Evolutionary conservation across 2,797 vertebrate genomes (phyloP).

Genomic region (Enteromius radiatus): DNA sequence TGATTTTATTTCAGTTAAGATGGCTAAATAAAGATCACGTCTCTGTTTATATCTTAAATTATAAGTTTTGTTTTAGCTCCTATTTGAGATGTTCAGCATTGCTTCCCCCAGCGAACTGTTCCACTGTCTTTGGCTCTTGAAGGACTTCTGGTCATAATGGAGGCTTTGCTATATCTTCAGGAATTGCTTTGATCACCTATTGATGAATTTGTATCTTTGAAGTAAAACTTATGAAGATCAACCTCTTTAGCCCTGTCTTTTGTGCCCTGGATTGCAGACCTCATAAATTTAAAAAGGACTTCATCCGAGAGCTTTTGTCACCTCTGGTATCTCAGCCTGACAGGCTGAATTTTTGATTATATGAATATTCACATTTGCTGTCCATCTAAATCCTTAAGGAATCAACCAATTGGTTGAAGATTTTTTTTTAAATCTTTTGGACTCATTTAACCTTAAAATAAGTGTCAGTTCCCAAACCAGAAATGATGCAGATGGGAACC

Average conservation of each 20-base stretch:
- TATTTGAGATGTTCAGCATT: background rate
- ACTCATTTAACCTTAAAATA: background rate
- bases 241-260: conserved; percentile 3
- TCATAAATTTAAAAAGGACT: conserved; percentile 21
- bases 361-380: conserved; percentile 13
- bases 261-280: conserved; percentile 11
- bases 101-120: background rate
- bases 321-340: background rate
- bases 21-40: background rate
- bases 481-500: background rate
- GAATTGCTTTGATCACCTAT: conserved; percentile 24
- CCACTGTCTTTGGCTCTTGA: background rate
- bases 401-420: background rate
- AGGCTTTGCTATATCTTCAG: conserved; percentile 8
- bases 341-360: conserved; percentile 1
- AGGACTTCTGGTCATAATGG: conserved; percentile 1
- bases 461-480: background rate
- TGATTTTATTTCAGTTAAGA: background rate
- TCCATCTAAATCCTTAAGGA: background rate
- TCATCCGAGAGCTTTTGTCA: background rate
- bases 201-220: conserved; percentile 29
- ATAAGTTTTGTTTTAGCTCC: background rate
- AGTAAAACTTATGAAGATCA: conserved; percentile 1
- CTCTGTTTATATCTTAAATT: background rate
- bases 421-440: background rate